Evolutionary conservation across 2,888 invertebrate species (phyloP).

Genomic region (Sinelater perroti): DNA sequence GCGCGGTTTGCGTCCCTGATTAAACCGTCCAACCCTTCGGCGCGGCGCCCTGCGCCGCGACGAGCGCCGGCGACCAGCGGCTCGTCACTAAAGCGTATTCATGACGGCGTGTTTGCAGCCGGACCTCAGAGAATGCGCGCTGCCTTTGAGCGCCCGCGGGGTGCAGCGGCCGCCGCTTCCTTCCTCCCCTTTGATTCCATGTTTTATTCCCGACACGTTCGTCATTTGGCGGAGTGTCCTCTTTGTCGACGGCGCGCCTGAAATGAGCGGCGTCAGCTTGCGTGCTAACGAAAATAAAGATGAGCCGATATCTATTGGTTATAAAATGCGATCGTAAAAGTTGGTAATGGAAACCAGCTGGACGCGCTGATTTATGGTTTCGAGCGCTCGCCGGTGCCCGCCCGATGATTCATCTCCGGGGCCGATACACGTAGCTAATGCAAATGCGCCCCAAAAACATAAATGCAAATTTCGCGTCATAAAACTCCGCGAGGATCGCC

Average conservation of each 20-base stretch:
- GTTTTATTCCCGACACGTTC: constrained; percentile 37
- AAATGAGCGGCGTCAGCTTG: constrained; percentile 38
- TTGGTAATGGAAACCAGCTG: constrained; percentile 24
- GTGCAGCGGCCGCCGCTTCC: constrained; percentile 21
- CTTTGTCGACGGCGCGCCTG: constrained; percentile 26
- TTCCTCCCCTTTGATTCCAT: constrained; percentile 29
- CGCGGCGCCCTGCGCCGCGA: constrained; percentile 1
- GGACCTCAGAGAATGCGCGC: constrained; percentile 18
- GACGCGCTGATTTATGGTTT: constrained; percentile 29
- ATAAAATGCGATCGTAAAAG: constrained; percentile 25
- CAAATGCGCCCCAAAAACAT: constrained; percentile 16
- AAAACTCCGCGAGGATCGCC: constrained; percentile 6
- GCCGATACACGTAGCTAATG: constrained; percentile 20
- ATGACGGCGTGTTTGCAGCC: constrained; percentile 23
- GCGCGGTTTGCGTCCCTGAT: constrained; percentile 23
- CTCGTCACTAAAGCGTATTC: constrained; percentile 25
- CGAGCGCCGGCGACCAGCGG: constrained; percentile 14
- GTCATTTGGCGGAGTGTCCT: constrained; percentile 35
- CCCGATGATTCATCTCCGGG: constrained; percentile 15
- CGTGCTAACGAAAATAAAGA: constrained; percentile 37
- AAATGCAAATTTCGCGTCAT: constrained; percentile 20
- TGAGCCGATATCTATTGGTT: constrained; percentile 34
- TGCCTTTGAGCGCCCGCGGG: constrained; percentile 20
- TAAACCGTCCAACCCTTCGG: constrained; percentile 27
- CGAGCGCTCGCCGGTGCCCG: constrained; percentile 16